Percentiles rank a stretch among this genome's conserved stretches.
Conservation (phyloP, 2,888 invertebrate genomes). For the Punctoribates punctum region DNA sequence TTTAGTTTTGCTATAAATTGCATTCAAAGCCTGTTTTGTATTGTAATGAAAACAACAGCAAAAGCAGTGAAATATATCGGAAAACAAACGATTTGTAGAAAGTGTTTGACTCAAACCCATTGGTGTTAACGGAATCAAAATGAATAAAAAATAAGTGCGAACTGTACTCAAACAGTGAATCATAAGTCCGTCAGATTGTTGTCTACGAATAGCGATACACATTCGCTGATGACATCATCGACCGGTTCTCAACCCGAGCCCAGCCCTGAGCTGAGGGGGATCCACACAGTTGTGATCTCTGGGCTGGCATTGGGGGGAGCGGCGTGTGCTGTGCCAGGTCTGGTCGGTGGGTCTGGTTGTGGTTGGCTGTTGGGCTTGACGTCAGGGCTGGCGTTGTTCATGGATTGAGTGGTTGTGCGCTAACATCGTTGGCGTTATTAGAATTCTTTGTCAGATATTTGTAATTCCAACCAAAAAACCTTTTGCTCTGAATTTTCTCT, state of each 20-base stretch:
- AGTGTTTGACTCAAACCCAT: background rate
- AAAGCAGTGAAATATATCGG: background rate
- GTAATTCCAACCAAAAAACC: conserved; percentile 23
- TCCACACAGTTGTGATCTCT: background rate
- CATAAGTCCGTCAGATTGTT: background rate
- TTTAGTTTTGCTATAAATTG: background rate
- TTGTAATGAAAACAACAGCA: background rate
- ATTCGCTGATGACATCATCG: background rate
- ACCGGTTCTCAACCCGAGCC: background rate
- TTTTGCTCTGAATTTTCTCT: background rate
- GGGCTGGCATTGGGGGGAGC: background rate
- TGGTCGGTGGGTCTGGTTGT: background rate
- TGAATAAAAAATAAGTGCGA: background rate
- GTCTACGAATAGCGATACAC: conserved; percentile 1
- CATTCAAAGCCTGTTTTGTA: background rate
- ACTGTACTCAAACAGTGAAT: background rate
- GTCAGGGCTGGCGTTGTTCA: background rate
- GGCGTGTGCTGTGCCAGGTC: background rate
- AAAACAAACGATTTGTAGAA: conserved; percentile 4
- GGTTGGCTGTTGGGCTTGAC: background rate
- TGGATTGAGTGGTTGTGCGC: background rate
- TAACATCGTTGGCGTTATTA: conserved; percentile 6
- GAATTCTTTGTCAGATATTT: conserved; percentile 25
- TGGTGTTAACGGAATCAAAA: background rate
- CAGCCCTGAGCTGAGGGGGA: background rate